phyloP scores from a whole-genome alignment of 2,797 vertebrate genomes.

The Microhierax caerulescens region DNA sequence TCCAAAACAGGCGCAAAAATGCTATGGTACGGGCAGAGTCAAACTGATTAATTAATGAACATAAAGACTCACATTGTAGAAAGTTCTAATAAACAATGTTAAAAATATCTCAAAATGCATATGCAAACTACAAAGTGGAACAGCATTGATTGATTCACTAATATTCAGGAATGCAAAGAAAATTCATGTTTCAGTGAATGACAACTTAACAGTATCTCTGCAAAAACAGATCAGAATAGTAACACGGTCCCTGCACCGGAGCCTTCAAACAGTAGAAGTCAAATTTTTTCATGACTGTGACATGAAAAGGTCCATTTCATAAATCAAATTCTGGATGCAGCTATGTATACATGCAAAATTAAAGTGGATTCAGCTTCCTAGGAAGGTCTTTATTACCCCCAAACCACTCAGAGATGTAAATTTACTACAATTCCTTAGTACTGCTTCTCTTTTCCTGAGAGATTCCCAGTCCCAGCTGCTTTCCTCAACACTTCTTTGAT shows the following conservation, averaged over 20 bases:
- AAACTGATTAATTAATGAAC: neutral
- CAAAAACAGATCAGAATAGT: neutral
- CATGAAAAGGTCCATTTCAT: neutral
- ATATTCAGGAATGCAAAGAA: neutral
- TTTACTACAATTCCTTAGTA: neutral
- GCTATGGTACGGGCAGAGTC: neutral
- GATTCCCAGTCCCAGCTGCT: slow-evolving; percentile 2
- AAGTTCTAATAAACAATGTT: neutral
- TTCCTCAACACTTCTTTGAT: slow-evolving; percentile 18
- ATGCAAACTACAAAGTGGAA: neutral
- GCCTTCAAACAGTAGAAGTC: neutral
- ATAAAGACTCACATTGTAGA: neutral
- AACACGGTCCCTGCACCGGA: neutral
- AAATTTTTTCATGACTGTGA: neutral
- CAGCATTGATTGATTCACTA: neutral
- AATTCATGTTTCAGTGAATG: neutral
- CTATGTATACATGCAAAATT: neutral
- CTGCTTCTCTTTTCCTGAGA: neutral
- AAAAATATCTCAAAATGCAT: neutral
- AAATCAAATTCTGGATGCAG: neutral
- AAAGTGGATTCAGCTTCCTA: neutral
- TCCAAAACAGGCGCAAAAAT: neutral
- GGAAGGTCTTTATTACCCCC: neutral
- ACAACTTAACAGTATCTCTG: neutral
- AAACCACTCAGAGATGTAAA: slow-evolving; percentile 9